phyloP scores from a whole-genome alignment of 2,113 vertebrate genomes.

The Falco punctatus region DNA sequence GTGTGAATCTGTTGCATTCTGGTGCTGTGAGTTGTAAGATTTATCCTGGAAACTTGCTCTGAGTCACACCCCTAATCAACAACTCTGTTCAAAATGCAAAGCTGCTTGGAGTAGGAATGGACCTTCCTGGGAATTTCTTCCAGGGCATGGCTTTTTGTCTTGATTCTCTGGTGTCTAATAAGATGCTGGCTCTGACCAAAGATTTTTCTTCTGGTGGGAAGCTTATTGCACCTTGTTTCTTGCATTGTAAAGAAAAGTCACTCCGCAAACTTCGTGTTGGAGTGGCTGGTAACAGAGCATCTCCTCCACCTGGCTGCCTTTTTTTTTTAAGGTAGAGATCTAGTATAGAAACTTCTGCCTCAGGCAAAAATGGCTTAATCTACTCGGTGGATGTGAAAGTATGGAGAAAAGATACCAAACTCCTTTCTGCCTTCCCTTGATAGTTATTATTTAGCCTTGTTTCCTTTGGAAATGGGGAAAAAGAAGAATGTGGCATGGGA shows the following conservation, averaged over 20 bases:
- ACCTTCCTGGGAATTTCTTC: not conserved
- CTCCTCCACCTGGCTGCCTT: not conserved
- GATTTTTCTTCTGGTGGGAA: not conserved
- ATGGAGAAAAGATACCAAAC: not conserved
- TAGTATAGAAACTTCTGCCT: not conserved
- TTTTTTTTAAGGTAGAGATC: not conserved
- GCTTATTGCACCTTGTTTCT: not conserved
- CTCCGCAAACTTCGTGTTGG: not conserved
- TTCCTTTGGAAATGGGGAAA: not conserved
- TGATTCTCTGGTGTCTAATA: not conserved
- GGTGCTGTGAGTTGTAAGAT: not conserved
- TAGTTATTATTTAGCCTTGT: not conserved
- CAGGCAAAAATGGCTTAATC: not conserved
- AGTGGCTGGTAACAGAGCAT: not conserved
- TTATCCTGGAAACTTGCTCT: not conserved
- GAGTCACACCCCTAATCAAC: not conserved
- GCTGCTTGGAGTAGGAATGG: not conserved
- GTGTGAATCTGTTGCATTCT: not conserved
- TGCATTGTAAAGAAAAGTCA: not conserved
- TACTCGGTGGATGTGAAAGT: not conserved
- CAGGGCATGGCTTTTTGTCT: not conserved
- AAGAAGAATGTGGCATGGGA: not conserved
- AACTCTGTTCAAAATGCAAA: not conserved
- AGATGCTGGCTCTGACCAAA: not conserved
- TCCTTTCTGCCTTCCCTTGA: not conserved